phyloP scores from a whole-genome alignment of 2,113 vertebrate genomes.

The Scatophagus argus region DNA sequence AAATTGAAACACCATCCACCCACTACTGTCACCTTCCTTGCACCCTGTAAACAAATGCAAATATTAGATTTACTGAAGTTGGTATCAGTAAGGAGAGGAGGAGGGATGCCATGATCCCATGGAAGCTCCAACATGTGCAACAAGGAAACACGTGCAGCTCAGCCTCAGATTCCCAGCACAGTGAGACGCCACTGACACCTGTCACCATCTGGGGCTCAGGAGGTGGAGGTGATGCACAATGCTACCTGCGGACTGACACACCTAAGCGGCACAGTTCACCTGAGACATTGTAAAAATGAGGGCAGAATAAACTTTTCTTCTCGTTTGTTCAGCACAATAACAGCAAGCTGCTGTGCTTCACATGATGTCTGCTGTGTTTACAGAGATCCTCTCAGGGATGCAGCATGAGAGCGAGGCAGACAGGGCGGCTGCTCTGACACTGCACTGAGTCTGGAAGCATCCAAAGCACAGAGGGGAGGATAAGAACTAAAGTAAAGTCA shows the following conservation, averaged over 20 bases:
- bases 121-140: constrained; percentile 39
- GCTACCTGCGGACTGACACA: constrained; percentile 1
- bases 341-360: not conserved
- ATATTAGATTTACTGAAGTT: constrained; percentile 14
- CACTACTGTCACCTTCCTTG: constrained; percentile 41
- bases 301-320: constrained; percentile 15
- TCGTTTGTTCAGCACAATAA: constrained; percentile 7
- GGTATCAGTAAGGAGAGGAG: constrained; percentile 4
- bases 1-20: constrained; percentile 35
- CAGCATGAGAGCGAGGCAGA: constrained; percentile 7
- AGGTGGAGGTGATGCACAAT: constrained; percentile 13
- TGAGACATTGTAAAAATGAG: not conserved
- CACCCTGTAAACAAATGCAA: constrained; percentile 29
- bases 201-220: not conserved
- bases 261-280: constrained; percentile 12
- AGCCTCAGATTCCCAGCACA: not conserved
- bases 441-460: constrained; percentile 23
- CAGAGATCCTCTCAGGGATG: constrained; percentile 15
- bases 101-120: constrained; percentile 21
- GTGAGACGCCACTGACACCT: not conserved
- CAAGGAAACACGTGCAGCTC: constrained; percentile 21
- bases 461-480: constrained; percentile 27
- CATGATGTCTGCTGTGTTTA: constrained; percentile 17
- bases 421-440: constrained; percentile 18
- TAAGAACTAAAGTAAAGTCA: constrained; percentile 7